These are phyloP conservation scores for Cepaea nemoralis DNA, from an alignment of 1,140 invertebrate genomes.

Conservation along the genomic window DNA sequence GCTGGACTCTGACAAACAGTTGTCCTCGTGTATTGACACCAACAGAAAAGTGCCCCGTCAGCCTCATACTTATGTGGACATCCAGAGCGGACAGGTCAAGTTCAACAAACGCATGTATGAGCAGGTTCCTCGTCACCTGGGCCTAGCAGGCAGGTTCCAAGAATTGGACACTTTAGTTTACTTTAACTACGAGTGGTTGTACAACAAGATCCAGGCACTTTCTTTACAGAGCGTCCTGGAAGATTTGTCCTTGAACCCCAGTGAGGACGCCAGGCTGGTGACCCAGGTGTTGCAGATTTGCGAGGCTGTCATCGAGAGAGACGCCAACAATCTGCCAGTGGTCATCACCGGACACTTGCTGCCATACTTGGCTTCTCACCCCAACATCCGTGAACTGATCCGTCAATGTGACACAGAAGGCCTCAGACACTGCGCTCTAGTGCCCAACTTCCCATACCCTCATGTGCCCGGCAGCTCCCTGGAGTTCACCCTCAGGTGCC, in stretches of 20 bases:
- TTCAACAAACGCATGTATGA: slow-evolving; percentile 68
- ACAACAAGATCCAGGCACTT: slow-evolving; percentile 67
- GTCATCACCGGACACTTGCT: slow-evolving; percentile 64
- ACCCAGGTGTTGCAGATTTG: slow-evolving; percentile 59
- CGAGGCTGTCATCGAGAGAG: slow-evolving; percentile 53
- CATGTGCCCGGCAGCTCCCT: slow-evolving; percentile 67
- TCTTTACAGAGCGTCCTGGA: slow-evolving; percentile 64
- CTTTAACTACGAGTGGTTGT: slow-evolving; percentile 70
- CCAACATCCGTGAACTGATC: slow-evolving; percentile 63
- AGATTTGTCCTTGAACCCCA: slow-evolving; percentile 64
- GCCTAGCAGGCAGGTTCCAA: slow-evolving; percentile 55
- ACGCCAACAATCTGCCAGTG: slow-evolving; percentile 63
- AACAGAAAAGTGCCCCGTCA: slow-evolving; percentile 61
- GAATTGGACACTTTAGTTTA: slow-evolving; percentile 64
- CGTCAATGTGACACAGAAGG: slow-evolving; percentile 65
- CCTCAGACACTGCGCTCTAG: slow-evolving; percentile 61
- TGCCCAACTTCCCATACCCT: slow-evolving; percentile 67
- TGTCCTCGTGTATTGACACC: slow-evolving; percentile 17
- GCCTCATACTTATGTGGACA: slow-evolving; percentile 58
- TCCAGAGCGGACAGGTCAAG: slow-evolving; percentile 15
- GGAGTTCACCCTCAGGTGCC: slow-evolving; percentile 57
- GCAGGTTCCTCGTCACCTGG: slow-evolving; percentile 65
- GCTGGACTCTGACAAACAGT: slow-evolving; percentile 4
- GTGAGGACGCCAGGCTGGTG: slow-evolving; percentile 60
- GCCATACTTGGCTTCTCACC: slow-evolving; percentile 61